A percentile compares a stretch with the other conserved stretches of the same genome.
Evolutionary conservation across 2,113 vertebrate genomes (phyloP).

Genomic region (Albula glossodonta): DNA sequence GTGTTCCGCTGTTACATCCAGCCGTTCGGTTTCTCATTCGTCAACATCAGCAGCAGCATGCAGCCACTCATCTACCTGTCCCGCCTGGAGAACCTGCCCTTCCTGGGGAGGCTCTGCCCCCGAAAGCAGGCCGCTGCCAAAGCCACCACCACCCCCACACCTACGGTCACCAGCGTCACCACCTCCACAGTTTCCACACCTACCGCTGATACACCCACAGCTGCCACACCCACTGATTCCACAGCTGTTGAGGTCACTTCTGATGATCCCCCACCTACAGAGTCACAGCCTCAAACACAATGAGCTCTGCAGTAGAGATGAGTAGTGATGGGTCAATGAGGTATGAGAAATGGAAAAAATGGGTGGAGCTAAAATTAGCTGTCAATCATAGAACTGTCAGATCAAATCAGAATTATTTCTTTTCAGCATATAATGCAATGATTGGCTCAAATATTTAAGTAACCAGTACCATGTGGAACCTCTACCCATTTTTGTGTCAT

Average conservation of each 20-base stretch:
- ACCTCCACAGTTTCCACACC: not conserved
- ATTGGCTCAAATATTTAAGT: too few species aligned
- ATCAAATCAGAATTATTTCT: too few species aligned
- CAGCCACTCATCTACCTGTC: slow-evolving; percentile 69
- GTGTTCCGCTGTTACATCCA: slow-evolving; percentile 70
- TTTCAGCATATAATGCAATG: too few species aligned
- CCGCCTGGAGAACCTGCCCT: slow-evolving; percentile 65
- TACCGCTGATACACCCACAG: not conserved
- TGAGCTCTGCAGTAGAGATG: not conserved
- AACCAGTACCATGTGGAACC: too few species aligned
- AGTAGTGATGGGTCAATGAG: too few species aligned
- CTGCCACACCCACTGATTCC: not conserved
- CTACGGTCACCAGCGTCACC: not conserved
- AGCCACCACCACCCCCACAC: not conserved
- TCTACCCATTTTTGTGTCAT: too few species aligned
- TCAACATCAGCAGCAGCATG: slow-evolving; percentile 75
- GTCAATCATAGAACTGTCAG: too few species aligned
- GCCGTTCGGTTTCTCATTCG: slow-evolving; percentile 64
- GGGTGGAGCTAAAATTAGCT: too few species aligned
- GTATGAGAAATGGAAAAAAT: too few species aligned
- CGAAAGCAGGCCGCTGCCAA: slow-evolving; percentile 14
- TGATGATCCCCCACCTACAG: not conserved
- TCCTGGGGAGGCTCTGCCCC: slow-evolving; percentile 45
- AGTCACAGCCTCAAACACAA: not conserved
- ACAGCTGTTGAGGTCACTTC: too few species aligned